Conservation (phyloP, 2,888 invertebrate species). For the Hydraecia micacea region DNA sequence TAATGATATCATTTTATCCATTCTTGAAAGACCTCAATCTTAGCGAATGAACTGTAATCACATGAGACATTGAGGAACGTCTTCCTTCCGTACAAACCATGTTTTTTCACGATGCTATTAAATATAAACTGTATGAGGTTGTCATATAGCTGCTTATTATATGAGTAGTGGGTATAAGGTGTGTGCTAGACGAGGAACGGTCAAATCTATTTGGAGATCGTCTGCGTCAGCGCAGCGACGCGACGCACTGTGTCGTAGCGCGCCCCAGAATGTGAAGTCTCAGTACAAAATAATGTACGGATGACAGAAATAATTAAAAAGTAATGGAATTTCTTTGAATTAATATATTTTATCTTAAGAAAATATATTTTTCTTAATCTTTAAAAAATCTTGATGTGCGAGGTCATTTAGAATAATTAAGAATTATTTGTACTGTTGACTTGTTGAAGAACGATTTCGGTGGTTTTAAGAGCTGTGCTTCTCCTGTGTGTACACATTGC, state of each 20-base stretch:
- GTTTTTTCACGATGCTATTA: constrained; percentile 46
- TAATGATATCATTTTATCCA: constrained; percentile 8
- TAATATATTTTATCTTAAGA: constrained; percentile 61
- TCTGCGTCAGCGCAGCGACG: constrained; percentile 71
- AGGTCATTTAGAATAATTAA: constrained; percentile 75
- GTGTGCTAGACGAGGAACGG: constrained; percentile 76
- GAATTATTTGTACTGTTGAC: constrained; percentile 80
- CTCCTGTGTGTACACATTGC: constrained; percentile 88
- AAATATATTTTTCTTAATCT: constrained; percentile 58
- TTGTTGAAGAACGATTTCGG: constrained; percentile 62
- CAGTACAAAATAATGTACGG: constrained; percentile 40
- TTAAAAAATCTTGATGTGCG: constrained; percentile 75
- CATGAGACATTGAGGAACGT: constrained; percentile 73
- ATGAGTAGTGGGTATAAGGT: constrained; percentile 57
- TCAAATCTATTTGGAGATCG: constrained; percentile 84
- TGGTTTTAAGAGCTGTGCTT: constrained; percentile 77
- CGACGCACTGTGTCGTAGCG: constrained; percentile 64
- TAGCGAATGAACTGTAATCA: not conserved
- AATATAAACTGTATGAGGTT: constrained; percentile 65
- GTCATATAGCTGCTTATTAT: constrained; percentile 69
- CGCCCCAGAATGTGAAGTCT: constrained; percentile 69
- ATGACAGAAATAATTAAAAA: constrained; percentile 51
- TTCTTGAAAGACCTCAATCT: not conserved
- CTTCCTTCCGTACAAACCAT: constrained; percentile 74
- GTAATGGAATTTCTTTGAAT: constrained; percentile 45